Evolutionary conservation across 2,113 vertebrate genomes (phyloP).

Genomic region (Macroglossus sobrinus): DNA sequence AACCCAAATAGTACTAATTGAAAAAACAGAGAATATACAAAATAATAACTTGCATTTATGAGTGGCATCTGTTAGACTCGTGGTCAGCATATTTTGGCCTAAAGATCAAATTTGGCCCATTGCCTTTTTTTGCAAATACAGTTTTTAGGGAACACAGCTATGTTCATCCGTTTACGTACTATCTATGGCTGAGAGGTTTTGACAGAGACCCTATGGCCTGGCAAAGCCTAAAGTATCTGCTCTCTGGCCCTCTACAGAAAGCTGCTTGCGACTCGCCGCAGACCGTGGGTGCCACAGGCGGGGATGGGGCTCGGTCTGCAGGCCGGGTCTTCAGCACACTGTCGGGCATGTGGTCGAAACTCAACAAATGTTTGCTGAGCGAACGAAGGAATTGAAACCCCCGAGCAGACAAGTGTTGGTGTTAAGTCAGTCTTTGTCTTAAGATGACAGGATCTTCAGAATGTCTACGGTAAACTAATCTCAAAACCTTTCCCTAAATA

Average conservation of each 20-base stretch:
- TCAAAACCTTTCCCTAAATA: slow-evolving; percentile 26
- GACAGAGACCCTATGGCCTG: not conserved
- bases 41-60: not conserved
- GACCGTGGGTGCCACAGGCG: not conserved
- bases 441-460: slow-evolving; percentile 51
- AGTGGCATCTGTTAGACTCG: not conserved
- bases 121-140: slow-evolving; percentile 3
- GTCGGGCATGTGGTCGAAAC: not conserved
- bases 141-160: not conserved
- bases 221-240: not conserved
- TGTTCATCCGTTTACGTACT: not conserved
- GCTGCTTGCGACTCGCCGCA: not conserved
- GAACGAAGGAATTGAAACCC: not conserved
- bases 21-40: not conserved
- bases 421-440: slow-evolving; percentile 39
- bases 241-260: not conserved
- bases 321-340: not conserved
- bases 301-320: rapidly evolving
- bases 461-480: slow-evolving; percentile 47
- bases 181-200: not conserved
- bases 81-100: not conserved
- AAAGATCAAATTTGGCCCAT: not conserved
- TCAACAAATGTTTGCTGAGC: not conserved
- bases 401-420: not conserved
- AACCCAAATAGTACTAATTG: not conserved